Conservation (phyloP, 1,140 invertebrate species). For the Chionoecetes opilio region DNA sequence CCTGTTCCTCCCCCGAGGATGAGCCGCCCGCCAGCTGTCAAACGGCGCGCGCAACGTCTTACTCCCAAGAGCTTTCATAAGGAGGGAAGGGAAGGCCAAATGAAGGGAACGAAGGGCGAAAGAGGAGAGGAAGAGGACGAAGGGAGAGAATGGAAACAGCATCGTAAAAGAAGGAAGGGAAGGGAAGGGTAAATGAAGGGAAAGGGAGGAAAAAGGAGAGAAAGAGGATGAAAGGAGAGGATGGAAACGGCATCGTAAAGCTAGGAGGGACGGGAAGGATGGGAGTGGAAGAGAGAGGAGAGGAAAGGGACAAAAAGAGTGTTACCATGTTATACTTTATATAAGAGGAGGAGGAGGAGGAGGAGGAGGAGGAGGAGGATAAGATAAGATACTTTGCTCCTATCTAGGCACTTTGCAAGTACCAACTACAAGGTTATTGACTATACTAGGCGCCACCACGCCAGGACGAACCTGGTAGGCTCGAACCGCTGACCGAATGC, state of each 20-base stretch:
- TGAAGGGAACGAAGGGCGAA: neutral
- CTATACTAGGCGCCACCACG: no score
- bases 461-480: no score
- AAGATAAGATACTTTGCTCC: no score
- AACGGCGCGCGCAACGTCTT: neutral
- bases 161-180: neutral
- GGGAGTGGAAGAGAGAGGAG: neutral
- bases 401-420: no score
- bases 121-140: neutral
- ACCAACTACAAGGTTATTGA: no score
- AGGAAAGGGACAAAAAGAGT: neutral
- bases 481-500: no score
- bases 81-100: neutral
- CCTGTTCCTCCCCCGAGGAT: neutral
- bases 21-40: neutral
- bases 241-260: no score
- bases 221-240: no score
- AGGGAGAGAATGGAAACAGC: neutral
- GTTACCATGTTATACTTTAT: neutral
- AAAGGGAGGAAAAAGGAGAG: no score
- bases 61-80: neutral
- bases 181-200: no score
- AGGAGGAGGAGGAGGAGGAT: constrained; percentile 12
- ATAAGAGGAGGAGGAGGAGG: neutral
- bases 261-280: no score